Evolutionary conservation across 2,888 invertebrate genomes (phyloP), one percentile per base, ranked within the genome.

Genomic region (Schizaphis graminum): DNA sequence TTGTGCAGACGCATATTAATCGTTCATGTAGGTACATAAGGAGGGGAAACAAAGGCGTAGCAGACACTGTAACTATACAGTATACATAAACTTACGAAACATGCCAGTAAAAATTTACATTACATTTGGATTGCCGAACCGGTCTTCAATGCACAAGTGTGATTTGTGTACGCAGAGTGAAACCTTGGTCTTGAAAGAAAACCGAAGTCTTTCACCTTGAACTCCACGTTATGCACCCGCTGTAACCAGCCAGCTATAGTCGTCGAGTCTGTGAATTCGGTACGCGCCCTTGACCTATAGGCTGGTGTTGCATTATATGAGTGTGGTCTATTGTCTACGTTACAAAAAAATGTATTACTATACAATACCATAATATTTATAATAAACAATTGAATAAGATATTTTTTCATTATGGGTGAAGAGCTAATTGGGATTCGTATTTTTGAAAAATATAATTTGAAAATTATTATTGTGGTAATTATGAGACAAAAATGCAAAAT

Each of bases 131-230:
- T 91, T 53, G 41, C 28, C 57, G 41, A 91, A 61, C 92, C 87
- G 86, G 92, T 92, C 92, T 57, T 85, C n/a, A 47, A 53, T 5
- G 35, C 47, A 26, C 7, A 24, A 49, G 24, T 26, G 41, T 57
- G 26, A 57, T 28, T 21, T 5, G 11, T 90, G 10, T 90, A 21
- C 1, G 21, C n/a, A 10, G 35, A 44, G 28, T 44, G 16, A 35
- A 67, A 89, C 93, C 89, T 89, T 93, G 93, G 84, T 77, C 56
- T 49, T 93, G 93, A 93, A 93, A 77, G 77, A 88, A 88, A 89
- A 89, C 77, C 67, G 28, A 61, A 61, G 47, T 88, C 41, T 49
- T 87, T 67, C 28, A 53, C 77, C 88, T 89, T 89, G 89, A 93
- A 89, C 93, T 89, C 89, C 0, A 13, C 4, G 16, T 13, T 67